Evolutionary conservation across 2,113 vertebrate genomes (phyloP), one percentile per base, ranked within the genome.

Genomic region (Pardalotus punctatus): DNA sequence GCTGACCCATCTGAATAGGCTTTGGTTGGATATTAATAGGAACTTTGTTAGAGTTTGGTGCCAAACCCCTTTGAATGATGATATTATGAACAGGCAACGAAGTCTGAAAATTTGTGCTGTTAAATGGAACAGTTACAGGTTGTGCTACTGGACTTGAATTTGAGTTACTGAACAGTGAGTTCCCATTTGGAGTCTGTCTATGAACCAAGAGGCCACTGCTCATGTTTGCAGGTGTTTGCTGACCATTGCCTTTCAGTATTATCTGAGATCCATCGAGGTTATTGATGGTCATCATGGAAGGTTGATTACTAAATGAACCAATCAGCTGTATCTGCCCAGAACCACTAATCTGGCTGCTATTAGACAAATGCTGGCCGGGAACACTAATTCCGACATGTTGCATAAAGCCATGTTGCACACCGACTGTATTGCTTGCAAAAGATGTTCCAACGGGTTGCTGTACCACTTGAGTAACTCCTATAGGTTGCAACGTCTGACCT

Each of bases 71-170:
- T 73, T 99, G 99, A 95, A 99, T 99, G 92, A 99, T 99, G 96
- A 99, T 99, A 95, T 99, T 99, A 97, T 99, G 99, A 90, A 99
- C 98, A 71, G 99, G 99, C 94, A 99, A 98, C 11, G 98, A 98
- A 2, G 98, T 97, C 69, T 98, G 98, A 81, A 98, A 98, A 94
- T 98, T 98, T 96, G 98, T 98, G 98, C 99, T 99, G 97, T 99
- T 99, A 96, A 99, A 99, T 13, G 99, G 99, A 96, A 99, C 98
- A 4, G 99, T 98, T 42, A 99, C 98, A 35, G 99, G 99, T 96
- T 98, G 98, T 82, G 98, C 98, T 97, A 98, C 98, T 22, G 98
- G 97, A 81, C 98, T 98, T 89, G 98, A 98, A 94, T 96, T 97
- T 57, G 98, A 98, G 51, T 98, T 98, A 73, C 98, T 98, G 88